Conservation (phyloP, 2,888 invertebrate genomes). For the Ischnus inquisitorius region DNA sequence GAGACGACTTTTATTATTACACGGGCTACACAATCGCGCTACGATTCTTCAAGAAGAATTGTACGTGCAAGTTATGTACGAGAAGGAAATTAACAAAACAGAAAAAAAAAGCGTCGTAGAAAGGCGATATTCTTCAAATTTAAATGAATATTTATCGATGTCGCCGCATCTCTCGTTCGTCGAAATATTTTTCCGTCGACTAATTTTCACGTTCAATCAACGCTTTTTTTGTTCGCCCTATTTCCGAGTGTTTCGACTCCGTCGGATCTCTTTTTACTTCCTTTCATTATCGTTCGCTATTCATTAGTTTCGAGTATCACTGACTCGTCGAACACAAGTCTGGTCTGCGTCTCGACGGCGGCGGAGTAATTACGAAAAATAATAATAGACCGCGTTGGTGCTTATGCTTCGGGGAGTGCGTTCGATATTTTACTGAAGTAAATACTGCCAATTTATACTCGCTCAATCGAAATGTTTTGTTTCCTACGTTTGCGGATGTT, state of each 20-base stretch:
- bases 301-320: too few relatives aligned
- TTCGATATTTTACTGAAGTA: too few relatives aligned
- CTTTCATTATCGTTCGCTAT: background rate
- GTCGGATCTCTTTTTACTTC: background rate
- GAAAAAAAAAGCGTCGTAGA: too few relatives aligned
- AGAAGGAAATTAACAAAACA: slow-evolving; percentile 7
- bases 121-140: slow-evolving; percentile 30
- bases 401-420: too few relatives aligned
- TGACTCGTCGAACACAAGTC: too few relatives aligned
- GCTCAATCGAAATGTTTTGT: too few relatives aligned
- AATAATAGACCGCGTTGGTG: too few relatives aligned
- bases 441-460: too few relatives aligned
- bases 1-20: slow-evolving; percentile 54
- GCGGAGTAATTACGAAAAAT: too few relatives aligned
- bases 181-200: background rate
- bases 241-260: background rate
- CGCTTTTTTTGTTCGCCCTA: slow-evolving; percentile 9
- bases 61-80: slow-evolving; percentile 16
- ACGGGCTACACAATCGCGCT: slow-evolving; percentile 33
- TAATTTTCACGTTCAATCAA: slow-evolving; percentile 41
- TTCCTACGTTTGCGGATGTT: too few relatives aligned
- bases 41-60: slow-evolving; percentile 39
- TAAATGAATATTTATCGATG: slow-evolving; percentile 56
- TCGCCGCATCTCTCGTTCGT: slow-evolving; percentile 4
- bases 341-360: too few relatives aligned